phyloP scores from a whole-genome alignment of 2,797 vertebrate genomes.

The Pseudochirops cupreus region DNA sequence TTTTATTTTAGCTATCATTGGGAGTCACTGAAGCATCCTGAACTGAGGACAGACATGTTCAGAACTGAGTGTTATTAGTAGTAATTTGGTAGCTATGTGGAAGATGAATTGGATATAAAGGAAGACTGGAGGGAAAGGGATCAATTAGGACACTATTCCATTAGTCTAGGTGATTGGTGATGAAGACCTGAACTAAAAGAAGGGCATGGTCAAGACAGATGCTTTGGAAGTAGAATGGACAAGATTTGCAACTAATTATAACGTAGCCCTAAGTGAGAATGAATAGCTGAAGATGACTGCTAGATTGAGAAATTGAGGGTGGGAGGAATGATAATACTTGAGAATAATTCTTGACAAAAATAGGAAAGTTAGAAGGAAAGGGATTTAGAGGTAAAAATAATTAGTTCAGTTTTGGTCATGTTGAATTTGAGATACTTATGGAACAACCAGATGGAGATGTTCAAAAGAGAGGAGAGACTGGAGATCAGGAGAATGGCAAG shows the following conservation, averaged over 20 bases:
- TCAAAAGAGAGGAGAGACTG: not conserved
- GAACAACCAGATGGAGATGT: not conserved
- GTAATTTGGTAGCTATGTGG: not conserved
- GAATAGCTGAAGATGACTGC: not conserved
- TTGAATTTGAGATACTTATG: not conserved
- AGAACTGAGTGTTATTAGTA: not conserved
- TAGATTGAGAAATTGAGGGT: not conserved
- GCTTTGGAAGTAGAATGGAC: not conserved
- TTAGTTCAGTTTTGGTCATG: not conserved
- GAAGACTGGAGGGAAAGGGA: not conserved
- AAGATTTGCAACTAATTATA: not conserved
- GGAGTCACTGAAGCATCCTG: not conserved
- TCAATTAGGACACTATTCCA: not conserved
- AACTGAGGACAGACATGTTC: not conserved
- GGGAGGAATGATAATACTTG: not conserved
- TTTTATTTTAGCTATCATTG: not conserved
- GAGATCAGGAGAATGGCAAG: not conserved
- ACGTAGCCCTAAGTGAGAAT: not conserved
- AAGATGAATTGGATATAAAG: not conserved
- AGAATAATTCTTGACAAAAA: not conserved
- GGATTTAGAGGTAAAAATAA: not conserved
- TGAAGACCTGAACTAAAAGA: not conserved
- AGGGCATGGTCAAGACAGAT: not conserved
- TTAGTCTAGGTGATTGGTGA: not conserved
- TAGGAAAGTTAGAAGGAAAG: not conserved